Percentiles rank a stretch among this genome's conserved stretches.
Evolutionary conservation across 2,888 invertebrate species (phyloP).

Genomic region (Protonemura montana): DNA sequence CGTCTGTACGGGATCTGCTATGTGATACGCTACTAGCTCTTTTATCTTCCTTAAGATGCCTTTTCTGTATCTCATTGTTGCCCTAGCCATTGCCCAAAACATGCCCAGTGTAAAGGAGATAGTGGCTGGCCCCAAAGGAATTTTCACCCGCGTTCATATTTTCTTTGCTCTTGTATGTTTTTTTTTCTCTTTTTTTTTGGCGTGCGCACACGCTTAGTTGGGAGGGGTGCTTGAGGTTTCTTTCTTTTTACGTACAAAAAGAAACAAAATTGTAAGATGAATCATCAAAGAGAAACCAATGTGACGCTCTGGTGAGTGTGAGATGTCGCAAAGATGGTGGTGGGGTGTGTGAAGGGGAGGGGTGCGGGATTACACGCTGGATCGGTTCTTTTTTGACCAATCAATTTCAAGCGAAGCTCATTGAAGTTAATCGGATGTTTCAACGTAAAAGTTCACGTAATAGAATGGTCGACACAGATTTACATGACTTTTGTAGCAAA

Average conservation of each 20-base stretch:
- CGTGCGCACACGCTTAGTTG: too few species aligned
- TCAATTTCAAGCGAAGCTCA: too few species aligned
- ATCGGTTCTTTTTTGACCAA: too few species aligned
- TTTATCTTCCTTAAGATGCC: constrained; percentile 41
- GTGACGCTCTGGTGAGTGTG: neutral
- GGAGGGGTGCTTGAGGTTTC: neutral
- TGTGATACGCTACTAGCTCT: constrained; percentile 39
- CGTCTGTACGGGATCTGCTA: constrained; percentile 14
- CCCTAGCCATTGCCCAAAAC: neutral
- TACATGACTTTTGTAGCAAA: too few species aligned
- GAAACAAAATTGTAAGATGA: neutral
- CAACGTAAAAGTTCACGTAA: too few species aligned
- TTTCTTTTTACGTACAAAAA: neutral
- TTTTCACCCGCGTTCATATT: neutral
- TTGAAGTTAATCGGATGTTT: too few species aligned
- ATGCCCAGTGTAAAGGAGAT: neutral
- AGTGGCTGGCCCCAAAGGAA: neutral
- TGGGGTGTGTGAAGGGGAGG: too few species aligned
- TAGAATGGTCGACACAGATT: too few species aligned
- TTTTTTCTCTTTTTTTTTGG: neutral
- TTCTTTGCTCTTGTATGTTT: neutral
- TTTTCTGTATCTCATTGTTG: constrained; percentile 40
- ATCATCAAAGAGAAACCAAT: neutral
- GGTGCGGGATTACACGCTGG: too few species aligned
- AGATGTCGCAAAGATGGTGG: too few species aligned